Percentiles rank a stretch among this genome's conserved stretches.
These are phyloP conservation scores for Eulemur macaco DNA, from an alignment of 2,113 vertebrate species.

Conservation along the genomic window DNA sequence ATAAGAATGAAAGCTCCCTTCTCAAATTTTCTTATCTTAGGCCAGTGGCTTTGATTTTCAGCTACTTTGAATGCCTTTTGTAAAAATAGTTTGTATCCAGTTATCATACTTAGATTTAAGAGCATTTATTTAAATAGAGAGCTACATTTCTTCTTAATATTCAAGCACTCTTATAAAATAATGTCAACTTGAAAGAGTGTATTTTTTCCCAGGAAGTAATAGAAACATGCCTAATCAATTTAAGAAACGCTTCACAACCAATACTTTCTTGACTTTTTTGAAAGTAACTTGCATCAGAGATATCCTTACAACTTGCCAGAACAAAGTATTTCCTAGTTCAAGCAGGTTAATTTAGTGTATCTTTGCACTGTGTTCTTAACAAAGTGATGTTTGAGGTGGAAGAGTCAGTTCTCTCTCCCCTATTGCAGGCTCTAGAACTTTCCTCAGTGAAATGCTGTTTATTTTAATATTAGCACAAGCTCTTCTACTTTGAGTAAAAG, in stretches of 20 bases:
- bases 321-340: slow-evolving; percentile 59
- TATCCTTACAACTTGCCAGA: slow-evolving; percentile 60
- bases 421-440: slow-evolving; percentile 42
- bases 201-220: slow-evolving; percentile 69
- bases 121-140: slow-evolving; percentile 83
- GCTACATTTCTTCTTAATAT: slow-evolving; percentile 83
- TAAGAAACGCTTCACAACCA: slow-evolving; percentile 79
- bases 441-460: neutral
- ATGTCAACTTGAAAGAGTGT: slow-evolving; percentile 78
- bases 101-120: slow-evolving; percentile 81
- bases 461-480: neutral
- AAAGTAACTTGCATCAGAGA: slow-evolving; percentile 75
- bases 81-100: slow-evolving; percentile 69
- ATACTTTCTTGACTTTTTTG: slow-evolving; percentile 80
- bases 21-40: slow-evolving; percentile 50
- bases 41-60: slow-evolving; percentile 83
- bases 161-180: slow-evolving; percentile 74
- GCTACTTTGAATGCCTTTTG: slow-evolving; percentile 63
- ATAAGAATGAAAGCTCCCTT: neutral
- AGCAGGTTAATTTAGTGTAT: slow-evolving; percentile 62
- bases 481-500: slow-evolving; percentile 41
- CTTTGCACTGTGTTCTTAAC: slow-evolving; percentile 44
- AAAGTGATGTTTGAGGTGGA: slow-evolving; percentile 58
- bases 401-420: slow-evolving; percentile 4
- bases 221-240: slow-evolving; percentile 75